phyloP scores from a whole-genome alignment of 1,140 invertebrate species.

The Caenorhabditis inopinata region DNA sequence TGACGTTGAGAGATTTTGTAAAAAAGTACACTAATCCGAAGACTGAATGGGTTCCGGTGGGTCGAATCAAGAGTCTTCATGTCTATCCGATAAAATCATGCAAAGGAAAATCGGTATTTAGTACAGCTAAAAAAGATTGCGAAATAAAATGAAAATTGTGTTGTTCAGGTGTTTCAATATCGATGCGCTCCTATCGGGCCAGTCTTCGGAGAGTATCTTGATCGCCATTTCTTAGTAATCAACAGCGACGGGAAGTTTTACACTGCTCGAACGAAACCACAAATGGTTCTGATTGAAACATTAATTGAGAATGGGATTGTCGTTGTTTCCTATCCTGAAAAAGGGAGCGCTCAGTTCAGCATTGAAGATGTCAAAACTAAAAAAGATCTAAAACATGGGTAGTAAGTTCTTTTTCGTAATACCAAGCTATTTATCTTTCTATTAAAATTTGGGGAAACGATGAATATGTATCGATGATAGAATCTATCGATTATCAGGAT shows the following conservation, averaged over 20 bases:
- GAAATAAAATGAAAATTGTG: neutral
- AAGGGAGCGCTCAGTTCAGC: neutral
- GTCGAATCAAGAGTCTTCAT: constrained; percentile 32
- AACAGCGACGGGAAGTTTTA: constrained; percentile 36
- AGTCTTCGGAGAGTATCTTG: constrained; percentile 8
- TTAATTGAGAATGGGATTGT: constrained; percentile 6
- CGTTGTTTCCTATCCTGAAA: neutral
- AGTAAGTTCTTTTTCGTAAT: neutral
- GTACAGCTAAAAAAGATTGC: neutral
- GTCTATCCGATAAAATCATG: constrained; percentile 39
- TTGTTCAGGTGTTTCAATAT: constrained; percentile 25
- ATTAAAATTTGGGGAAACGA: too few species aligned
- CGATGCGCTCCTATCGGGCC: constrained; percentile 11
- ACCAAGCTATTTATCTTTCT: too few species aligned
- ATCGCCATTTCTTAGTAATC: constrained; percentile 36
- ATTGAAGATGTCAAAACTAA: constrained; percentile 1
- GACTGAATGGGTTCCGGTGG: constrained; percentile 36
- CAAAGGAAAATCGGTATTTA: constrained; percentile 26
- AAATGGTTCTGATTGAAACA: constrained; percentile 38
- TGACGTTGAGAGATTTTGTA: neutral
- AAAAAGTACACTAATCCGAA: neutral
- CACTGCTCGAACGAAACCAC: constrained; percentile 36
- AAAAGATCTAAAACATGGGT: constrained; percentile 22
- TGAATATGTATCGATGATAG: too few species aligned
- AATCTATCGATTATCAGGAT: too few species aligned